Conservation (phyloP, 2,888 invertebrate genomes). For the Allolobophora icterica region DNA sequence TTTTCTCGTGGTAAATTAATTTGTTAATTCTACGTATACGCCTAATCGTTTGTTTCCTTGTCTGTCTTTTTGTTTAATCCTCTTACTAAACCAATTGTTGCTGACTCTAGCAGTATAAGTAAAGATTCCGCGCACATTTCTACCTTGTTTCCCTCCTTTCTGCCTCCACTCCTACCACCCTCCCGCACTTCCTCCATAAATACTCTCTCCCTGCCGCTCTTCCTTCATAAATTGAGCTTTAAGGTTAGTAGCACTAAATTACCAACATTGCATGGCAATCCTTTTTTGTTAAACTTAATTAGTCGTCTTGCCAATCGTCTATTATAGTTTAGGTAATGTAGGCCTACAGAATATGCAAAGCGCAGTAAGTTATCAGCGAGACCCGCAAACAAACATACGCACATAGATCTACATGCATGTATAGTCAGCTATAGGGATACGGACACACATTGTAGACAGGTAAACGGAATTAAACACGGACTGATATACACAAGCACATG, state of each 20-base stretch:
- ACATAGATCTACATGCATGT: background rate
- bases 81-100: background rate
- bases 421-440: background rate
- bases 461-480: background rate
- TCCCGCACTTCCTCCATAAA: background rate
- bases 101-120: background rate
- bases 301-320: no score
- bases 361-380: background rate
- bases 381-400: background rate
- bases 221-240: background rate
- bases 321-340: no score
- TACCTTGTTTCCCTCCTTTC: background rate
- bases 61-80: background rate
- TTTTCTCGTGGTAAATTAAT: no score
- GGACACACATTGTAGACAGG: background rate
- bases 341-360: no score
- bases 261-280: no score
- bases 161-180: background rate
- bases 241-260: no score
- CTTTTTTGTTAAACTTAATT: no score
- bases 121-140: background rate
- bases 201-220: background rate
- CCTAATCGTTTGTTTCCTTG: background rate
- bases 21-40: background rate
- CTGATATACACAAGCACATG: no score